Conservation (phyloP, 2,888 invertebrate species). For the Oligia strigilis region DNA sequence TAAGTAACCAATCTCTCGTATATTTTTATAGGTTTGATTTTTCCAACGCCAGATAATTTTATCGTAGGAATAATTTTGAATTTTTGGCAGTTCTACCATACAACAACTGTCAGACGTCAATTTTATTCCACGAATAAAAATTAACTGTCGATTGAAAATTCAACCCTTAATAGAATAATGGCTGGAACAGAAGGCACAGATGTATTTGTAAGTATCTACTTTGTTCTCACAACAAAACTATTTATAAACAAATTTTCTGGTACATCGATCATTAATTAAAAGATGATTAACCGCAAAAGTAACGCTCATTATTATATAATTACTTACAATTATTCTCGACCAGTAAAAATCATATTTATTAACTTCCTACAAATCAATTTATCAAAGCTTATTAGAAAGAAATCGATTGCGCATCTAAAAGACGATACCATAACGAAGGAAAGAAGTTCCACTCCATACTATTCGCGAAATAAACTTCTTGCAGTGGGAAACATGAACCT, state of each 20-base stretch:
- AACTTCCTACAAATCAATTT: constrained; percentile 58
- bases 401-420: constrained; percentile 51
- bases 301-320: constrained; percentile 53
- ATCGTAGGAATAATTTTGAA: no score
- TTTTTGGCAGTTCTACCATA: no score
- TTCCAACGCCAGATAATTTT: no score
- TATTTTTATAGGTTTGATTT: not conserved
- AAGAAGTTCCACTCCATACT: constrained; percentile 24
- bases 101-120: no score
- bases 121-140: no score
- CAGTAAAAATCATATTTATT: constrained; percentile 53
- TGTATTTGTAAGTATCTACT: not conserved
- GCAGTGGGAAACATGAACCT: not conserved
- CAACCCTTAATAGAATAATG: not conserved
- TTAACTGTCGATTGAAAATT: no score
- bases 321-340: constrained; percentile 53
- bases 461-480: not conserved
- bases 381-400: constrained; percentile 57
- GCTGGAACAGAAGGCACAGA: not conserved
- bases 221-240: constrained; percentile 12
- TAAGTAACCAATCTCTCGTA: no score
- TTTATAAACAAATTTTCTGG: not conserved
- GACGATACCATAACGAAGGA: rapidly evolving
- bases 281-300: constrained; percentile 41
- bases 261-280: constrained; percentile 20